Conservation (phyloP, 2,113 vertebrate species). For the Mustela nigripes region DNA sequence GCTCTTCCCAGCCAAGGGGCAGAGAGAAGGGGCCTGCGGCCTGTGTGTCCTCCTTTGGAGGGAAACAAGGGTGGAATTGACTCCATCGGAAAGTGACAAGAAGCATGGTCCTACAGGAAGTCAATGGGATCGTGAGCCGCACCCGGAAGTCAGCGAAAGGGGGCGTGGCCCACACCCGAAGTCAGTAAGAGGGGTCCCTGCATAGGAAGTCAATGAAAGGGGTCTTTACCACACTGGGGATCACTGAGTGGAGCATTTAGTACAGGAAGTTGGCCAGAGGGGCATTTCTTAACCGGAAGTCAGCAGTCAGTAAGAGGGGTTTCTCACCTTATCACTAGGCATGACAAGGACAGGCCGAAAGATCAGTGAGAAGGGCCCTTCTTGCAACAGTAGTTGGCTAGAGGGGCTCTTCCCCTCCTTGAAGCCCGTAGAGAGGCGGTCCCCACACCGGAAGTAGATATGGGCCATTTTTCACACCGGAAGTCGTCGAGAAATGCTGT, state of each 20-base stretch:
- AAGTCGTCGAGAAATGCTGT: neutral
- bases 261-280: neutral
- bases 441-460: neutral
- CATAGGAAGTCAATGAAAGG: neutral
- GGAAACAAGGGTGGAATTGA: rapidly evolving
- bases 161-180: too few relatives aligned
- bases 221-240: rapidly evolving
- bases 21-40: neutral
- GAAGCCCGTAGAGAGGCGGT: neutral
- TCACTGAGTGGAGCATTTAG: neutral
- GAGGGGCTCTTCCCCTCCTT: neutral
- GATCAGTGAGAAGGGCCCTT: neutral
- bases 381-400: neutral
- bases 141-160: rapidly evolving
- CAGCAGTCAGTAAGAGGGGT: neutral
- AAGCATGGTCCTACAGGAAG: neutral
- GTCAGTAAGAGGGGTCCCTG: neutral
- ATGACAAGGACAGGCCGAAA: neutral
- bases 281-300: neutral
- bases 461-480: rapidly evolving
- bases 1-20: neutral
- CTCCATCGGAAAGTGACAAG: rapidly evolving
- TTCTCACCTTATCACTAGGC: neutral
- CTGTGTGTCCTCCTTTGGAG: neutral
- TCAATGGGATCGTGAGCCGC: neutral